Evolutionary conservation across 1,140 invertebrate species (phyloP).

Genomic region (Drosophila virilis): DNA sequence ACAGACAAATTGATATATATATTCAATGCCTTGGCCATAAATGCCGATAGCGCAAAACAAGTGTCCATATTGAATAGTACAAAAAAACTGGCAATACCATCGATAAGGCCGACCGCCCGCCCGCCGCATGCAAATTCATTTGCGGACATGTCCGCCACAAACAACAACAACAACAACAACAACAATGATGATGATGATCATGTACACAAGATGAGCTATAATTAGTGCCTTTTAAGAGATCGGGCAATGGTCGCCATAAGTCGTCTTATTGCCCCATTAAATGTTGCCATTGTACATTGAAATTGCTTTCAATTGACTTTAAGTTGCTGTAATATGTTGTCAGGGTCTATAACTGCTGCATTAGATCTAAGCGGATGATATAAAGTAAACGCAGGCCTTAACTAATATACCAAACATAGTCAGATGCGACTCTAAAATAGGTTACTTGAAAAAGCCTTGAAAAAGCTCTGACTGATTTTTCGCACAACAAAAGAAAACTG

Average conservation of each 20-base stretch:
- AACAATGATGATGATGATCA: background rate
- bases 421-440: too few species aligned
- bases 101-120: constrained; percentile 30
- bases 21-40: constrained; percentile 79
- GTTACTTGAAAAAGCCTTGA: too few species aligned
- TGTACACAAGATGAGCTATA: constrained; percentile 22
- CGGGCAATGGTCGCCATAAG: constrained; percentile 23
- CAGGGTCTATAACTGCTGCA: background rate
- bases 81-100: constrained; percentile 24
- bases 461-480: too few species aligned
- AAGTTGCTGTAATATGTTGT: constrained; percentile 15
- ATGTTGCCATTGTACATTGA: constrained; percentile 11
- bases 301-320: constrained; percentile 40
- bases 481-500: background rate
- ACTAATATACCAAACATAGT: too few species aligned
- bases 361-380: too few species aligned
- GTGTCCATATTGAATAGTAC: constrained; percentile 40
- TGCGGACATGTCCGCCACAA: constrained; percentile 22
- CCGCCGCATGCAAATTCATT: constrained; percentile 37
- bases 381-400: too few species aligned
- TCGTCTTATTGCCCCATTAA: constrained; percentile 39
- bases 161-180: constrained; percentile 14
- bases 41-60: constrained; percentile 28
- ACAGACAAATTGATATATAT: constrained; percentile 31
- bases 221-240: constrained; percentile 28